Conservation (phyloP, 2,888 invertebrate species). For the Lagria hirta region DNA sequence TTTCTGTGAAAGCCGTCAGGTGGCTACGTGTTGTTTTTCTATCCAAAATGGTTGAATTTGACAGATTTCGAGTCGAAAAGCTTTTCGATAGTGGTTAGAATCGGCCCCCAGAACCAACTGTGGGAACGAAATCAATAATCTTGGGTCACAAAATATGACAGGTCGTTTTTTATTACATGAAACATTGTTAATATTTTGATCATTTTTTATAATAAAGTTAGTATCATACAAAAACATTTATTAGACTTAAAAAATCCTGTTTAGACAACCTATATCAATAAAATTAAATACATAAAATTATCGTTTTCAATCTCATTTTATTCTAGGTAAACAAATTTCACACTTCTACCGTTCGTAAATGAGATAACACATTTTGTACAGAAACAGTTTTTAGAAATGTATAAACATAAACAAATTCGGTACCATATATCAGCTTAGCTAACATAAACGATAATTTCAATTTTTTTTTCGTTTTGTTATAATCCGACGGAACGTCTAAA, state of each 20-base stretch:
- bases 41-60: too few relatives aligned
- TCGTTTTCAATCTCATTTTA: constrained; percentile 2
- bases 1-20: too few relatives aligned
- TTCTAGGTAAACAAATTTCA: constrained; percentile 2
- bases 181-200: constrained; percentile 4
- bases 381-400: constrained; percentile 3
- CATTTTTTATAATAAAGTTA: constrained; percentile 3
- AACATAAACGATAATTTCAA: constrained; percentile 11
- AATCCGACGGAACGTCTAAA: constrained; percentile 8
- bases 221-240: constrained; percentile 3
- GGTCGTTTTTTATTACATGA: constrained; percentile 1
- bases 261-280: constrained; percentile 4
- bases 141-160: constrained; percentile 4
- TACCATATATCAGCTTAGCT: constrained; percentile 9
- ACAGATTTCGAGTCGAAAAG: too few relatives aligned
- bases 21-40: too few relatives aligned
- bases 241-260: constrained; percentile 1
- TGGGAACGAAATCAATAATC: constrained; percentile 3
- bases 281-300: constrained; percentile 2
- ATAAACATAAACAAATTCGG: constrained; percentile 4
- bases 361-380: constrained; percentile 4
- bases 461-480: constrained; percentile 4
- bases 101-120: constrained; percentile 3
- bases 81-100: too few relatives aligned
- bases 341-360: constrained; percentile 3